phyloP scores from a whole-genome alignment of 2,888 invertebrate species.

The Penaeus monodon region DNA sequence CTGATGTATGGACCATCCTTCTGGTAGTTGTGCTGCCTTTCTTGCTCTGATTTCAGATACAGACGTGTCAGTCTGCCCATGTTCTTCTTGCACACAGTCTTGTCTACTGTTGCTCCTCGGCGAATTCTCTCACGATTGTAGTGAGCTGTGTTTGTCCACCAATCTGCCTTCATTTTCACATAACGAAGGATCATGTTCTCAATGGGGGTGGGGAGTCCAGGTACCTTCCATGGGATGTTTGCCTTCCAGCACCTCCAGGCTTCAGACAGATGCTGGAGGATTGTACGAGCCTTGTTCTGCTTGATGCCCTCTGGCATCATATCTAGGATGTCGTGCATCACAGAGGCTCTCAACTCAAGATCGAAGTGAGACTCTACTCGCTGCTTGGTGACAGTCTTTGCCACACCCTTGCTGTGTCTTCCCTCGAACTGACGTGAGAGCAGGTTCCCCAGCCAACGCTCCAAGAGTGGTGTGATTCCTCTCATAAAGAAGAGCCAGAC shows the following conservation, averaged over 20 bases:
- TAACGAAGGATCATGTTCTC: constrained; percentile 99
- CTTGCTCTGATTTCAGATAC: constrained; percentile 97
- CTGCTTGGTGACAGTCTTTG: constrained; percentile 99
- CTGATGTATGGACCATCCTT: constrained; percentile 99
- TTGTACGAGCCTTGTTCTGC: constrained; percentile 98
- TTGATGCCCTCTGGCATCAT: constrained; percentile 99
- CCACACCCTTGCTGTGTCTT: constrained; percentile 98
- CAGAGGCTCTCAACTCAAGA: constrained; percentile 96
- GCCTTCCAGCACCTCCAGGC: constrained; percentile 99
- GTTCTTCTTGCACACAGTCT: constrained; percentile 99
- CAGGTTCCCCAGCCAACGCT: constrained; percentile 99
- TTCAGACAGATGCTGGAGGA: constrained; percentile 97
- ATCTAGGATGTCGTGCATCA: constrained; percentile 95
- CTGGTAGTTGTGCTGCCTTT: constrained; percentile 97
- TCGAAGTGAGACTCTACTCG: constrained; percentile 99
- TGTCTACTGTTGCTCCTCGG: constrained; percentile 99
- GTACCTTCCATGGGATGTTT: constrained; percentile 99
- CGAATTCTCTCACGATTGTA: constrained; percentile 99
- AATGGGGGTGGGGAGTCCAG: constrained; percentile 97
- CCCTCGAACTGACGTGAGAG: constrained; percentile 99
- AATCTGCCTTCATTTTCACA: constrained; percentile 99
- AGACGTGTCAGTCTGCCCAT: constrained; percentile 95
- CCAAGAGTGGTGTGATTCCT: constrained; percentile 96
- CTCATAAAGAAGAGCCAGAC: constrained; percentile 99
- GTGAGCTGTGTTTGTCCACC: constrained; percentile 99